phyloP scores from a whole-genome alignment of 2,797 vertebrate genomes.

The Malacoctenus gilli region DNA sequence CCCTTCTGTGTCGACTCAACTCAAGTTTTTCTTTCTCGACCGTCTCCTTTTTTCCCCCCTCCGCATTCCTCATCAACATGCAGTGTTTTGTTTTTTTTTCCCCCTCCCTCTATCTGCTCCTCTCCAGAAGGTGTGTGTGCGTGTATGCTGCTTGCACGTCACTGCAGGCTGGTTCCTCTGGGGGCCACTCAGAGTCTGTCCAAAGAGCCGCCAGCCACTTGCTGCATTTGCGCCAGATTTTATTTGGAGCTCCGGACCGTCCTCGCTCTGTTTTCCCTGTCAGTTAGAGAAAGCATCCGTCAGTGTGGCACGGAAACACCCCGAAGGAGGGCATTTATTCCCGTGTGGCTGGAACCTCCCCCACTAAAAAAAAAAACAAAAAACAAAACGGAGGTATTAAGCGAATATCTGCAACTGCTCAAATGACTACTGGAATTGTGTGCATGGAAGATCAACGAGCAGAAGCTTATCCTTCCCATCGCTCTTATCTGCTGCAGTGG shows the following conservation, averaged over 20 bases:
- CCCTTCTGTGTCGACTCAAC: slow-evolving; percentile 33
- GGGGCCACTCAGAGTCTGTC: slow-evolving; percentile 54
- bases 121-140: slow-evolving; percentile 21
- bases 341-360: slow-evolving; percentile 24
- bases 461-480: slow-evolving; percentile 5
- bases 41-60: slow-evolving; percentile 2
- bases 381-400: slow-evolving; percentile 23
- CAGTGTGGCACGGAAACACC: slow-evolving; percentile 38
- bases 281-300: slow-evolving; percentile 50
- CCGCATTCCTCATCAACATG: slow-evolving; percentile 11
- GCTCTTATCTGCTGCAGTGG: slow-evolving; percentile 37
- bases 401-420: slow-evolving; percentile 18
- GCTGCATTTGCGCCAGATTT: slow-evolving; percentile 65
- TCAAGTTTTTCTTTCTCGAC: slow-evolving; percentile 40
- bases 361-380: too few relatives aligned
- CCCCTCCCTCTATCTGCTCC: neutral
- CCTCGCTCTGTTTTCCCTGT: slow-evolving; percentile 40
- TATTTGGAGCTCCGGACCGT: slow-evolving; percentile 67
- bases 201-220: slow-evolving; percentile 56
- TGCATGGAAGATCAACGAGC: slow-evolving; percentile 41
- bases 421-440: slow-evolving; percentile 39
- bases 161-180: slow-evolving; percentile 45
- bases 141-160: slow-evolving; percentile 14
- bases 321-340: slow-evolving; percentile 38
- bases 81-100: neutral